A percentile compares a stretch with the other conserved stretches of the same genome.
phyloP scores from a whole-genome alignment of 1,140 invertebrate genomes.

The Drosophila pectinifera region DNA sequence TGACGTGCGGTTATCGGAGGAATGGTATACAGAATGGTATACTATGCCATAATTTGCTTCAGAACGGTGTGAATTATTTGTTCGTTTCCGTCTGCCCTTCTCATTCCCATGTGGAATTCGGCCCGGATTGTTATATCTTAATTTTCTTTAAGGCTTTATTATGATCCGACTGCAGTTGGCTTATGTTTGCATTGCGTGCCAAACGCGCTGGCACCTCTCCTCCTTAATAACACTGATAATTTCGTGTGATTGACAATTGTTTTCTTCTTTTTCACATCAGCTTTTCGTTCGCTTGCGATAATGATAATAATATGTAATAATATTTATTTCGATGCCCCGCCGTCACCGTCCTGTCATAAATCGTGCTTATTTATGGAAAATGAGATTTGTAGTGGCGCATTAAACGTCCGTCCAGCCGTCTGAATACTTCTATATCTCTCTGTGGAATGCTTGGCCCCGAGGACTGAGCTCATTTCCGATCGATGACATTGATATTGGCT shows the following conservation, averaged over 20 bases:
- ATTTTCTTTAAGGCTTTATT: conserved; percentile 80
- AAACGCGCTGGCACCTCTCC: conserved; percentile 32
- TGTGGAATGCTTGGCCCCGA: conserved; percentile 50
- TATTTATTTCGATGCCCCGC: conserved; percentile 51
- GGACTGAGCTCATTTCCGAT: conserved; percentile 51
- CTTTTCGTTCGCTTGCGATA: conserved; percentile 58
- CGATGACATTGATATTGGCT: conserved; percentile 71
- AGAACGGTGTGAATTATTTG: conserved; percentile 49
- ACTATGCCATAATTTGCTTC: conserved; percentile 65
- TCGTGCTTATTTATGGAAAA: conserved; percentile 74
- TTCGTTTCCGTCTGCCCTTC: conserved; percentile 34
- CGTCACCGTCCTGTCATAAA: conserved; percentile 55
- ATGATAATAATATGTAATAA: conserved; percentile 72
- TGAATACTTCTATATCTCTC: conserved; percentile 24
- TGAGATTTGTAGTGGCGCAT: conserved; percentile 73
- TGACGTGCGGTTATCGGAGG: conserved; percentile 60
- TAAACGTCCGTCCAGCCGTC: conserved; percentile 39
- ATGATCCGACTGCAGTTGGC: conserved; percentile 61
- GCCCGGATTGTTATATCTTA: conserved; percentile 72
- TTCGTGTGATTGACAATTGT: conserved; percentile 75
- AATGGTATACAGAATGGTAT: conserved; percentile 36
- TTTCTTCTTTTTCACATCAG: conserved; percentile 33
- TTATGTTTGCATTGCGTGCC: conserved; percentile 45
- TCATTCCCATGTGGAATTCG: conserved; percentile 36
- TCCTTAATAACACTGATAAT: conserved; percentile 35